These are phyloP conservation scores for Zonitis immaculata DNA, from an alignment of 2,888 invertebrate genomes.

Conservation along the genomic window DNA sequence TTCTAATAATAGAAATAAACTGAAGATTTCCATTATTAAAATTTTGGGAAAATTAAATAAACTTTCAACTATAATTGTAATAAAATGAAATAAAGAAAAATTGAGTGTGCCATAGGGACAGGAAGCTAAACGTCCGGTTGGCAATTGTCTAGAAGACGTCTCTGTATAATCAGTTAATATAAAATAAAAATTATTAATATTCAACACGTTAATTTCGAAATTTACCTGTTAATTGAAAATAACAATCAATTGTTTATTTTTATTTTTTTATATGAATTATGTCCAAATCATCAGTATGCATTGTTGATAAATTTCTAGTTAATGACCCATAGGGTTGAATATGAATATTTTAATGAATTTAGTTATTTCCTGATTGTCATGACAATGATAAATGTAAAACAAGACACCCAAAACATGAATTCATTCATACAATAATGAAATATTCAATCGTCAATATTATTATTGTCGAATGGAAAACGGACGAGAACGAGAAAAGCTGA, in stretches of 20 bases:
- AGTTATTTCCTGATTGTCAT: conserved; percentile 1
- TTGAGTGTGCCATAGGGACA: too few relatives aligned
- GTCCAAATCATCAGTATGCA: neutral
- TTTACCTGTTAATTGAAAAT: neutral
- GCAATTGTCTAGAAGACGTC: too few relatives aligned
- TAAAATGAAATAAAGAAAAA: too few relatives aligned
- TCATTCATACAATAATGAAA: neutral
- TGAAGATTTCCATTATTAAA: too few relatives aligned
- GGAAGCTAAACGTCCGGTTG: too few relatives aligned
- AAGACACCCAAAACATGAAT: neutral
- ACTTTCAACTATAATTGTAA: too few relatives aligned
- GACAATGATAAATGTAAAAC: conserved; percentile 1
- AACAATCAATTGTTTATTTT: conserved; percentile 16
- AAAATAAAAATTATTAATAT: neutral
- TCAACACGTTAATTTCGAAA: neutral
- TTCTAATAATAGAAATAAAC: too few relatives aligned
- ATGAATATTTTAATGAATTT: neutral
- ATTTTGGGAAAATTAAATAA: too few relatives aligned
- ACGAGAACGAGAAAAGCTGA: too few relatives aligned
- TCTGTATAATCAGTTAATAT: too few relatives aligned
- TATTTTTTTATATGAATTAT: neutral
- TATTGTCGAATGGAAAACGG: neutral
- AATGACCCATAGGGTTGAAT: neutral
- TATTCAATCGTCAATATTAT: neutral
- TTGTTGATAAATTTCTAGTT: neutral